Base-by-base conservation (phyloP, 2,888 invertebrate genomes). In the Torymus tubicola region DNA sequence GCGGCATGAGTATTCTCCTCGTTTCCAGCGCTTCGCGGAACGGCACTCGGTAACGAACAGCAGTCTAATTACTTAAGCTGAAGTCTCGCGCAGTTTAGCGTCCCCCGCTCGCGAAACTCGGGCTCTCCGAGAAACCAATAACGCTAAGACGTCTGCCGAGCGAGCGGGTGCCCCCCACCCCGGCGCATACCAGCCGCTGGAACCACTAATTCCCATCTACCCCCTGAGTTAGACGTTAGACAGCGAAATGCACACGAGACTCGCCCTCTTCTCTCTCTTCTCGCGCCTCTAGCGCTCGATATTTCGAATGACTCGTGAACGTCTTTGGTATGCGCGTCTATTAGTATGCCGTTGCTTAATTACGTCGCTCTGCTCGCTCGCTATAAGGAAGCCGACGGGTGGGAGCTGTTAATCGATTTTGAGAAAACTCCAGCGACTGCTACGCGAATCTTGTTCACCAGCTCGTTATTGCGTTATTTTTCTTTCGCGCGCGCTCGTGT, bases 11-110 rank as follows among this genome's bases (percentile, higher is more conserved):
- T 18, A 16, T 16, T 13, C 14, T 83, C 80, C 83, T 79, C 80
- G 84, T 84, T 85, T n/a, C 10, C 71, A 24, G 8, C 8, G 8
- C 24, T 42, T 50, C 67, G 8, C 80, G 84, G 85, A 86, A 86
- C 87, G 87, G 86, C 42, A 86, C 86, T 85, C 86, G 86, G 85
- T 87, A 89, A 88, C 87, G 87, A 88, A 88, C 88, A 86, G 86
- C 87, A 88, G 88, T 89, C 89, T 89, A 89, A 90, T 90, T 90
- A 89, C 90, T 89, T 86, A 86, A 69, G 86, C 86, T 85, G 84
- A 87, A 87, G 87, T 86, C 88, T 87, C 85, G 86, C 85, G 63
- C 18, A 63, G 24, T 85, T 81, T 81, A 79, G 81, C 82, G 70
- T 84, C 68, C 55, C 69, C 72, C 73, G 42, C 42, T 42, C 42